phyloP scores from a whole-genome alignment of 1,140 invertebrate species.

The roundworm (Caenorhabditis elegans) region DNA sequence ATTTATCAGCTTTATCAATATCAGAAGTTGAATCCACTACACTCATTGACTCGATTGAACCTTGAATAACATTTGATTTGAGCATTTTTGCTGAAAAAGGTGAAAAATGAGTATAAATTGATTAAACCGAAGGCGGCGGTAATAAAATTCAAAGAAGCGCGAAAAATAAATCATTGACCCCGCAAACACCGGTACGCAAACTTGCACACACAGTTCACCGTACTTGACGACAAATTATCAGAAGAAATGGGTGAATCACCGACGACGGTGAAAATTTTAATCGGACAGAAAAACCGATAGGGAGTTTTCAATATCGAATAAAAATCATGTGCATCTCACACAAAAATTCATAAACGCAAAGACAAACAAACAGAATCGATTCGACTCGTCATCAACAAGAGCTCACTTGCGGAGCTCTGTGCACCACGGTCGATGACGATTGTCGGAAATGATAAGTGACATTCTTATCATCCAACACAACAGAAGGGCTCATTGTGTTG shows the following conservation, averaged over 20 bases:
- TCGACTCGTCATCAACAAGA: not conserved
- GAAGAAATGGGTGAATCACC: too few species aligned
- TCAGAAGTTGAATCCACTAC: not conserved
- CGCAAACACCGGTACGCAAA: not conserved
- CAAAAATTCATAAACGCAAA: not conserved
- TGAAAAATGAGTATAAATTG: too few species aligned
- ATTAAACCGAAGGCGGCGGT: not conserved
- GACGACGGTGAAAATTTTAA: too few species aligned
- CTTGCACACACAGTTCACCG: too few species aligned
- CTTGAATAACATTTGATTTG: not conserved
- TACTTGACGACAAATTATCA: too few species aligned
- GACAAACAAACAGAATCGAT: conserved; percentile 11
- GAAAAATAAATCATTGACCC: not conserved
- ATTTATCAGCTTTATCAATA: not conserved
- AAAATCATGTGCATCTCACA: not conserved
- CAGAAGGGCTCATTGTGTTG: too few species aligned
- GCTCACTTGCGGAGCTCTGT: not conserved
- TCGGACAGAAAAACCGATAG: not conserved
- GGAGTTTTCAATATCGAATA: not conserved
- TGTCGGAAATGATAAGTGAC: not conserved
- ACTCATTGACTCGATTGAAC: not conserved
- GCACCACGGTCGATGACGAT: not conserved
- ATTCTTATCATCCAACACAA: not conserved
- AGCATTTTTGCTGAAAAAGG: not conserved
- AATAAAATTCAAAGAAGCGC: not conserved